Evolutionary conservation across 2,113 vertebrate genomes (phyloP).

Genomic region (Syngnathus floridae): DNA sequence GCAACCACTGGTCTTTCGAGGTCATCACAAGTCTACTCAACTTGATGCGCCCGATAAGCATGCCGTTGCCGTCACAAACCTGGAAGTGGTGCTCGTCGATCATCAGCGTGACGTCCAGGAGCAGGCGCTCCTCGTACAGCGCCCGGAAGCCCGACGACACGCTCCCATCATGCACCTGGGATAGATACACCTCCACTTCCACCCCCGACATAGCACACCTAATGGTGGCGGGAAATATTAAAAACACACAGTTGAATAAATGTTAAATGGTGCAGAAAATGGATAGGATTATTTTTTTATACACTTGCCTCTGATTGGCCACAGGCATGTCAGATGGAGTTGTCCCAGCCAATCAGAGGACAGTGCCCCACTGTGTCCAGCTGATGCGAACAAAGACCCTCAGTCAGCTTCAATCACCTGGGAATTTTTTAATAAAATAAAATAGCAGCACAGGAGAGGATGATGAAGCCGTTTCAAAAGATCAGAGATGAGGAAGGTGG

Average conservation of each 20-base stretch:
- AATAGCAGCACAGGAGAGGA: neutral
- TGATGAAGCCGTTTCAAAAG: neutral
- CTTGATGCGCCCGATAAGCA: neutral
- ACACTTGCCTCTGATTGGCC: conserved; percentile 76
- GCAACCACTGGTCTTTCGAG: no score
- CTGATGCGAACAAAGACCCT: conserved; percentile 60
- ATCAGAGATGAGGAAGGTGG: neutral
- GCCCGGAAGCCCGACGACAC: conserved; percentile 97
- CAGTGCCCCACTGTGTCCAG: conserved; percentile 71
- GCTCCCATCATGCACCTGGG: conserved; percentile 95
- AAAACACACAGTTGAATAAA: no score
- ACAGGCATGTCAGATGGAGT: conserved; percentile 75
- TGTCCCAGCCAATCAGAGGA: conserved; percentile 78
- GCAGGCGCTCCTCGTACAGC: conserved; percentile 94
- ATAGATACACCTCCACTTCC: conserved; percentile 99
- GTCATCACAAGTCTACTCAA: neutral
- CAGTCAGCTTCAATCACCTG: conserved; percentile 67
- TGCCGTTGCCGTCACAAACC: conserved; percentile 21
- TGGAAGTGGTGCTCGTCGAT: conserved; percentile 98
- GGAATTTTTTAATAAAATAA: conserved; percentile 22
- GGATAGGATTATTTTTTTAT: neutral
- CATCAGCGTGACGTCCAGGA: conserved; percentile 95
- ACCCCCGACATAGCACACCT: conserved; percentile 98
- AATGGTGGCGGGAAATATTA: conserved; percentile 18
- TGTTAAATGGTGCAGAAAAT: no score